A percentile compares a stretch with the other conserved stretches of the same genome.
These are phyloP conservation scores for Platorchestia sp. DNA, from an alignment of 1,140 invertebrate species.

Conservation along the genomic window DNA sequence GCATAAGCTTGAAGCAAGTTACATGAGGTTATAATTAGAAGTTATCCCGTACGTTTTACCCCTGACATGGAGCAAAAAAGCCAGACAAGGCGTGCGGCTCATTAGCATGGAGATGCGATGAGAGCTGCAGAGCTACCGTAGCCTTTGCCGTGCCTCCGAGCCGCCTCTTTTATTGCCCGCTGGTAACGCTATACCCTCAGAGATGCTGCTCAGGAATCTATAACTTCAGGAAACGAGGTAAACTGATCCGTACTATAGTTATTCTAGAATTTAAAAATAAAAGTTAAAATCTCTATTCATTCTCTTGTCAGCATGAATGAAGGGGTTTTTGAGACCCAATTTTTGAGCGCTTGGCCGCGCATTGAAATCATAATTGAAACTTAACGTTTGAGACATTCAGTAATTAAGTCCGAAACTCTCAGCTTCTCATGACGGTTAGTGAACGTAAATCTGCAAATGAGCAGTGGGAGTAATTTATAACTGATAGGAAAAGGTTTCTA, in stretches of 20 bases:
- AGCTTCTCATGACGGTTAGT: too few species aligned
- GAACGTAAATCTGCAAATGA: too few species aligned
- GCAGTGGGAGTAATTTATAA: too few species aligned
- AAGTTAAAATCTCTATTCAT: not conserved
- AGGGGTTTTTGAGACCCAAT: too few species aligned
- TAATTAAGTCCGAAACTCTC: too few species aligned
- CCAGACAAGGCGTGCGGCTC: not conserved
- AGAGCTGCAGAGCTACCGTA: not conserved
- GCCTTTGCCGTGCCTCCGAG: not conserved
- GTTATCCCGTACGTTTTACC: not conserved
- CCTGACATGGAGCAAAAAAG: not conserved
- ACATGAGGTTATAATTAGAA: not conserved
- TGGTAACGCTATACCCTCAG: not conserved
- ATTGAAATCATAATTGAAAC: too few species aligned
- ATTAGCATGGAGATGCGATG: conserved; percentile 14
- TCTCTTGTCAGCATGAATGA: not conserved
- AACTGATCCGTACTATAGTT: not conserved
- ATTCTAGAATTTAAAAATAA: not conserved
- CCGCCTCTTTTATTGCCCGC: not conserved
- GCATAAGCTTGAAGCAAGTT: not conserved
- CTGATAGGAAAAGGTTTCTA: too few species aligned
- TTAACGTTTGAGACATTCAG: too few species aligned
- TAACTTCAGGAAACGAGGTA: not conserved
- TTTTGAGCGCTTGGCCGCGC: too few species aligned
- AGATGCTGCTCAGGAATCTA: not conserved